Evolutionary conservation across 2,113 vertebrate genomes (phyloP), one percentile per base, ranked within the genome.

Genomic region (Thunnus thynnus): DNA sequence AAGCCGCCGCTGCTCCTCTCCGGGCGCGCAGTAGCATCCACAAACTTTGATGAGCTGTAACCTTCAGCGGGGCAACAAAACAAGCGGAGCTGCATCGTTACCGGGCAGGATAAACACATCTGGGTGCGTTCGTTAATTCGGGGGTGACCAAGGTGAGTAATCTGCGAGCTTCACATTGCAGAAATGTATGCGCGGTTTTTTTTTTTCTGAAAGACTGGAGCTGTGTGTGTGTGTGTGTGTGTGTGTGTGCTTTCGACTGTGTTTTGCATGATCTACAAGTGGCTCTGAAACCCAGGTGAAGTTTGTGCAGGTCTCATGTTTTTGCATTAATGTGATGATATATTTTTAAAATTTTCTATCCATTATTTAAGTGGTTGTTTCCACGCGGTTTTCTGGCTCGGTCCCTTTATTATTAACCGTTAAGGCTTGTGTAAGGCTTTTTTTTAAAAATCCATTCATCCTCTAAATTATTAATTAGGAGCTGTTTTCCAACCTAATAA

Each of bases 31-130:
- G 80, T 32, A 18, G 16, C 89, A 8, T 87, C 78, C 70, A 16
- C 81, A 89, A 94, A 93, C 86, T 94, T 94, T 90, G 75, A 81
- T 25, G 81, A 64, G 88, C 86, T 54, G 64, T 11, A 82, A 60
- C 69, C 87, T 76, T 52, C 56, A 27, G 3, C 52, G 16, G 64
- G 55, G 58, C 36, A 52, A 76, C 63, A 58, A 72, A 56, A 61
- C 41, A 13, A 76, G 5, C 47, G 16, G 25, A n/a, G 36, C 50
- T 63, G 44, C 62, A 58, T 56, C 9, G 27, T 2, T 69, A 18
- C 48, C 6, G 25, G 18, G 10, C 5, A 50, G 25, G 47, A 65
- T 30, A 17, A 7, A 36, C 32, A 36, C 30, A n/a, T 18, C 27
- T 47, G 13, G 41, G 2, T n/a, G 51, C 47, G 13, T 18, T 4